Conservation (phyloP, 2,888 invertebrate genomes). For the Halocaridina rubra region DNA sequence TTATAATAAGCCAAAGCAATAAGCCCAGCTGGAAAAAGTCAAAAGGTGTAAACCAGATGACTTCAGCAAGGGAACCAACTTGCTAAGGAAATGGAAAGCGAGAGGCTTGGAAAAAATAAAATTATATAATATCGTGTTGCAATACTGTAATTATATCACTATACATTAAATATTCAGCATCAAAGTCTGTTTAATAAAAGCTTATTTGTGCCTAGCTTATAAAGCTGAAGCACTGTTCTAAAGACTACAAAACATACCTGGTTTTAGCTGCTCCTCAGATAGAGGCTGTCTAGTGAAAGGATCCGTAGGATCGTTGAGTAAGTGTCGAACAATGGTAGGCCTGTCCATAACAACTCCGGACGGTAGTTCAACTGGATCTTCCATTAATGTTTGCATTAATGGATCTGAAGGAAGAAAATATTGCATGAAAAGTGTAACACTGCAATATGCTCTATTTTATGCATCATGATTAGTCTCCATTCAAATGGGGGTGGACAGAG, state of each 20-base stretch:
- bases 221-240: too few relatives aligned
- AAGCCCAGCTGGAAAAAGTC: too few relatives aligned
- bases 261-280: slow-evolving; percentile 90
- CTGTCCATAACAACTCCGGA: slow-evolving; percentile 95
- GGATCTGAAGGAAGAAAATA: slow-evolving; percentile 75
- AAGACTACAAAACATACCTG: slow-evolving; percentile 78
- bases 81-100: too few relatives aligned
- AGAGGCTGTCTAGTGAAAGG: slow-evolving; percentile 97
- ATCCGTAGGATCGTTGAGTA: slow-evolving; percentile 95
- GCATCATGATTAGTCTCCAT: too few relatives aligned
- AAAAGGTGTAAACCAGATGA: too few relatives aligned
- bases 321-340: slow-evolving; percentile 90
- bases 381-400: slow-evolving; percentile 97
- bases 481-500: too few relatives aligned
- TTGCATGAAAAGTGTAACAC: not conserved
- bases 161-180: not conserved
- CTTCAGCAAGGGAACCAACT: too few relatives aligned
- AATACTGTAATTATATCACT: not conserved
- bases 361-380: slow-evolving; percentile 92
- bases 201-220: not conserved
- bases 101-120: too few relatives aligned
- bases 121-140: too few relatives aligned
- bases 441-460: too few relatives aligned
- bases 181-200: slow-evolving; percentile 42
- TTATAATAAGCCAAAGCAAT: too few relatives aligned